Conservation (phyloP, 1,140 invertebrate species). For the Physella acuta region DNA sequence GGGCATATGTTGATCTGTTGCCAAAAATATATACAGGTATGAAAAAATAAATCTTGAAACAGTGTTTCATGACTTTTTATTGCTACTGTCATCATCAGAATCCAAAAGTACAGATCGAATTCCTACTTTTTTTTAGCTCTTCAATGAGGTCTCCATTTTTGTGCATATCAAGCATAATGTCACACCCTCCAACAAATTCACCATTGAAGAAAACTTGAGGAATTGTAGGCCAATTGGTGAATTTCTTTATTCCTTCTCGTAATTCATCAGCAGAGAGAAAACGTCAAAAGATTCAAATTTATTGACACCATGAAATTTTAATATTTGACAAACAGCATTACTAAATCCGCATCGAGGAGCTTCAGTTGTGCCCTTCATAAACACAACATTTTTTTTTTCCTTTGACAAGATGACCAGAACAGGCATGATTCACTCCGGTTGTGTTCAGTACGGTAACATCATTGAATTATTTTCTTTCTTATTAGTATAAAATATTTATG, state of each 20-base stretch:
- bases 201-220: slow-evolving; percentile 92
- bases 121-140: slow-evolving; percentile 86
- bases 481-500: too few species aligned
- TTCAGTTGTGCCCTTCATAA: slow-evolving; percentile 84
- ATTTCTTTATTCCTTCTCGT: slow-evolving; percentile 95
- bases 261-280: slow-evolving; percentile 80
- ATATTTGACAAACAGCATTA: slow-evolving; percentile 92
- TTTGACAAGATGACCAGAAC: too few species aligned
- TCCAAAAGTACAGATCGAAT: slow-evolving; percentile 77
- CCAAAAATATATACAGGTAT: too few species aligned
- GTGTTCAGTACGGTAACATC: too few species aligned
- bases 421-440: too few species aligned
- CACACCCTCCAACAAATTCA: slow-evolving; percentile 96
- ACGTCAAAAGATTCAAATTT: slow-evolving; percentile 88
- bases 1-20: too few species aligned
- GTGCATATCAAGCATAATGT: slow-evolving; percentile 96
- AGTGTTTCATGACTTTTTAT: too few species aligned
- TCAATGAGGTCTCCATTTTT: slow-evolving; percentile 94
- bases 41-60: too few species aligned
- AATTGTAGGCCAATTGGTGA: slow-evolving; percentile 97
- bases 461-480: too few species aligned
- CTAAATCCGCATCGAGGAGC: slow-evolving; percentile 94
- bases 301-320: slow-evolving; percentile 87
- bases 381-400: too few species aligned
- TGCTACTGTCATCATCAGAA: background rate